Evolutionary conservation across 1,140 invertebrate species (phyloP).

Genomic region (Rhynchophorus ferrugineus): DNA sequence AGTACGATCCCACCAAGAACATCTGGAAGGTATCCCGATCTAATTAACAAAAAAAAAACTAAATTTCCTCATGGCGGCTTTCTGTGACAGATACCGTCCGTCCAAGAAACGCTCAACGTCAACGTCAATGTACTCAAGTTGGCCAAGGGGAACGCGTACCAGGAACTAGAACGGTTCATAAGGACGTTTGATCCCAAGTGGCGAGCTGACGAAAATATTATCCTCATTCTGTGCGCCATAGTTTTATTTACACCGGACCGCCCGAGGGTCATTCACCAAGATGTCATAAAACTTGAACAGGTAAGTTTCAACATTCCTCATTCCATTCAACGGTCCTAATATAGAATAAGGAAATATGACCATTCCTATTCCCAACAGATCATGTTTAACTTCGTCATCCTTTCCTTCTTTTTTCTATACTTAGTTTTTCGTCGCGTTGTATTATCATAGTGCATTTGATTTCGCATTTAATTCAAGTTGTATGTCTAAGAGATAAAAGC

Average conservation of each 20-base stretch:
- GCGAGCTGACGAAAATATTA: conserved; percentile 78
- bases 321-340: too few species aligned
- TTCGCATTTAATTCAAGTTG: too few species aligned
- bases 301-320: conserved; percentile 44
- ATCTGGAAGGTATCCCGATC: conserved; percentile 84
- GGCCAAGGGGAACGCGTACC: conserved; percentile 77
- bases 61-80: too few species aligned
- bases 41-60: too few species aligned
- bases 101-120: conserved; percentile 63
- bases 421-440: too few species aligned
- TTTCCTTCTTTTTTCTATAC: too few species aligned
- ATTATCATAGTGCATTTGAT: too few species aligned
- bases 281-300: conserved; percentile 82
- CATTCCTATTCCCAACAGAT: too few species aligned
- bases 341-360: too few species aligned
- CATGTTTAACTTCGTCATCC: too few species aligned
- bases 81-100: conserved; percentile 58
- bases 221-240: conserved; percentile 84
- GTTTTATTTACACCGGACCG: conserved; percentile 79
- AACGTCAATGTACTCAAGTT: conserved; percentile 80
- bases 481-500: too few species aligned
- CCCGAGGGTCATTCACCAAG: conserved; percentile 69
- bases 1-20: conserved; percentile 75
- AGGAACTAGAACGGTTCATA: conserved; percentile 74
- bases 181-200: conserved; percentile 71